Base-by-base conservation (phyloP, 1,140 invertebrate genomes). In the Psilanteris sp. region DNA sequence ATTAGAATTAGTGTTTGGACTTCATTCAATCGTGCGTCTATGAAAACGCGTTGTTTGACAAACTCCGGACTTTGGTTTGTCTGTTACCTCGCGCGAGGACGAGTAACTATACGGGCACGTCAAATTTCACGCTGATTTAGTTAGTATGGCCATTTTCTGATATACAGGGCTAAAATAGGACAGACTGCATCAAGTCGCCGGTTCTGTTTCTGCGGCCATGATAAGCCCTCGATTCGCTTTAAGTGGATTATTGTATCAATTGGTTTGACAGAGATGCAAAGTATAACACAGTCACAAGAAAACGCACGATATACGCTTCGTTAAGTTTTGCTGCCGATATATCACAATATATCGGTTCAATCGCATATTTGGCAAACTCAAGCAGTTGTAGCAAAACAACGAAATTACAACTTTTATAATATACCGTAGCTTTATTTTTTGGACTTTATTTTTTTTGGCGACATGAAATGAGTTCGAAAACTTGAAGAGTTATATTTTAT, bases 51-150 rank as follows among this genome's bases (percentile, higher is more conserved):
- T 1, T 14, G 15, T 16, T 36, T 36, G 32, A 15, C 36, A 11
- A 46, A 18, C 14, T 18, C 10, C 14, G 8, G 24, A 52, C 18
- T 15, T 52, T 10, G 48, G 32, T 26, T n/a, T 48, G 9, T 9
- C 48, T 54, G 48, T 55, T 46, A 24, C 41, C 15, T n/a, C n/a
- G 46, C 46, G 62, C 50, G 48, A 55, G 31, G 39, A n/a, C 31
- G 6, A 41, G 36, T 14, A 50, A 67, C 41, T 32, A 67, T 55
- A 52, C 29, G 32, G 7, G 31, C 20, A 15, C 43, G 41, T 48
- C 50, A 50, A 68, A 57, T 68, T 68, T 68, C 34, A 57, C 52
- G 39, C n/a, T 41, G 50, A 57, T 27, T 48, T 68, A 55, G 32
- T 32, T 62, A 44, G 24, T 20, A 24, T 34, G 9, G 26, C 43